A percentile compares a stretch with the other conserved stretches of the same genome.
These are phyloP conservation scores for Mormyrus proboscirostris DNA, from an alignment of 2,797 vertebrate genomes.

Conservation along the genomic window DNA sequence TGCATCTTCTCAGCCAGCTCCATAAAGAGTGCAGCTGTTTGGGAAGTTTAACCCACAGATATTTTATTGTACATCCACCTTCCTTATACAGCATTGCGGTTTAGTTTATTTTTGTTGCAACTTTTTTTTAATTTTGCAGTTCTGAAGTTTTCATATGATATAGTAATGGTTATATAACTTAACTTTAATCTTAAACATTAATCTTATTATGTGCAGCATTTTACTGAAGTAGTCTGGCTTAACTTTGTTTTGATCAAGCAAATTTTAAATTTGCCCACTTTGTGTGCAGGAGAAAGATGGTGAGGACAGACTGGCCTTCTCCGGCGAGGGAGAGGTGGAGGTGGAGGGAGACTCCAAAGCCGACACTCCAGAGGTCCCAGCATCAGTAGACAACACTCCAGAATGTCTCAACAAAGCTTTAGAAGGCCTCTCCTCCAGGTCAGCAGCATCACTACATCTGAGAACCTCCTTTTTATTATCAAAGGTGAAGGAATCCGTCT, in stretches of 20 bases:
- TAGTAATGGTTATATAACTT: not conserved
- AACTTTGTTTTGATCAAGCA: too few species aligned
- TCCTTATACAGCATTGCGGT: not conserved
- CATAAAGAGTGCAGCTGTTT: not conserved
- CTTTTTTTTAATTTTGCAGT: not conserved
- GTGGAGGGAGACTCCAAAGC: slow-evolving; percentile 69
- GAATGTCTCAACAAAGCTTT: slow-evolving; percentile 85
- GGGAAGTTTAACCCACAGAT: not conserved
- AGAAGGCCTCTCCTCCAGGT: slow-evolving; percentile 91
- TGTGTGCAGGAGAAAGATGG: slow-evolving; percentile 71
- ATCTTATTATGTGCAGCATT: not conserved
- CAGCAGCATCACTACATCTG: slow-evolving; percentile 20
- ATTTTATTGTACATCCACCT: not conserved
- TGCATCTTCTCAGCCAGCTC: not conserved
- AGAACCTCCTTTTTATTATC: not conserved
- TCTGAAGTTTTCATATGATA: not conserved
- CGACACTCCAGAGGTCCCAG: slow-evolving; percentile 74
- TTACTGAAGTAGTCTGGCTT: not conserved
- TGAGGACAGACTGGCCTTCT: slow-evolving; percentile 69
- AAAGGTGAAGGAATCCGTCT: not conserved
- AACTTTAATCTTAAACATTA: not conserved
- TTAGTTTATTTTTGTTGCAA: not conserved
- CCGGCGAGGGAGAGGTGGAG: slow-evolving; percentile 58
- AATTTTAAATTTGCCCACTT: not conserved
- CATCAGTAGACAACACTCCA: slow-evolving; percentile 81